Evolutionary conservation across 2,113 vertebrate species (phyloP).

Genomic region (Strix uralensis): DNA sequence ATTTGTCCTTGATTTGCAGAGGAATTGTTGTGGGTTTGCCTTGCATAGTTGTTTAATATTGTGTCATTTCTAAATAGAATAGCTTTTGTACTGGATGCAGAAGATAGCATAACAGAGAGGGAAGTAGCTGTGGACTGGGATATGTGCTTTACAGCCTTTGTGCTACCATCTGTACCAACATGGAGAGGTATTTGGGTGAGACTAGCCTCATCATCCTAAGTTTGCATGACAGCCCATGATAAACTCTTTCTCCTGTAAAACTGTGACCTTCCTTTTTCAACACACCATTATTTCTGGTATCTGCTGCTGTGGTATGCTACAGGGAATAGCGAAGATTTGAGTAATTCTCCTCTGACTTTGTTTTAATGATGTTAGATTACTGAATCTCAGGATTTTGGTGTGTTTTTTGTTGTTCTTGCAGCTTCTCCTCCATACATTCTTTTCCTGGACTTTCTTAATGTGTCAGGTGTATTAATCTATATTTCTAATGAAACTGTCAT

Average conservation of each 20-base stretch:
- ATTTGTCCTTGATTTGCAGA: not conserved
- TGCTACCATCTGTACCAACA: not conserved
- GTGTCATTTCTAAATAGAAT: not conserved
- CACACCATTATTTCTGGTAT: not conserved
- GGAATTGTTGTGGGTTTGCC: not conserved
- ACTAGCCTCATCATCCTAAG: not conserved
- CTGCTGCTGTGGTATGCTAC: not conserved
- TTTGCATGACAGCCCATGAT: not conserved
- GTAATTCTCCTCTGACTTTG: not conserved
- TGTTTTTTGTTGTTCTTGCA: not conserved
- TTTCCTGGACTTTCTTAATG: not conserved
- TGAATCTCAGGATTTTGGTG: not conserved
- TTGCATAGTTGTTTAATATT: not conserved
- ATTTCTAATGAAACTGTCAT: not conserved
- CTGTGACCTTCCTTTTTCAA: not conserved
- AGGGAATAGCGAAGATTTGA: not conserved
- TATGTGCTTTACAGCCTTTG: not conserved
- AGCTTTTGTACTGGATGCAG: not conserved
- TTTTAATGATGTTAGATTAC: not conserved
- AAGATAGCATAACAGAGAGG: not conserved
- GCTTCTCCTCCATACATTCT: not conserved
- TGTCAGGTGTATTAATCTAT: not conserved
- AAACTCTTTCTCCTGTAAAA: not conserved
- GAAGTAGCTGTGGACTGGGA: not conserved
- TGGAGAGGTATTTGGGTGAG: not conserved